phyloP scores from a whole-genome alignment of 2,113 vertebrate species.

The Pelobates fuscus region DNA sequence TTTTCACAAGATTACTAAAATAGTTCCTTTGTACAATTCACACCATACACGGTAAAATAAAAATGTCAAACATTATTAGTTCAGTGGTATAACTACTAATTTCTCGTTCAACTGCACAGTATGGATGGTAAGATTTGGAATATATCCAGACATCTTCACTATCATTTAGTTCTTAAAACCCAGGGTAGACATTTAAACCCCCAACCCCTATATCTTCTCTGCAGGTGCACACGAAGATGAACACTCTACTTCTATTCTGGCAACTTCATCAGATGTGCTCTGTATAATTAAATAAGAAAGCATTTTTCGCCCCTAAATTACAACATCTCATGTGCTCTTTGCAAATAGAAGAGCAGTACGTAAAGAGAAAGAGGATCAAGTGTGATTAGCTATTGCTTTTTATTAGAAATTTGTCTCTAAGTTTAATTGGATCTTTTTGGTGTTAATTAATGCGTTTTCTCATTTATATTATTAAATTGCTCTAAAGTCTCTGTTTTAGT shows the following conservation, averaged over 20 bases:
- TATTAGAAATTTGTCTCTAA: conserved; percentile 64
- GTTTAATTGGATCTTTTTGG: conserved; percentile 63
- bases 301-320: conserved; percentile 62
- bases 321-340: conserved; percentile 65
- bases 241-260: conserved; percentile 65
- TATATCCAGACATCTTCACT: conserved; percentile 70
- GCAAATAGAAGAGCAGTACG: conserved; percentile 59
- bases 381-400: conserved; percentile 67
- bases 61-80: conserved; percentile 74
- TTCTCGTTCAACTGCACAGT: conserved; percentile 65
- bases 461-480: conserved; percentile 62
- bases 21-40: conserved; percentile 58
- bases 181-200: conserved; percentile 72
- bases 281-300: conserved; percentile 73
- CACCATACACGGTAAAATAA: conserved; percentile 62
- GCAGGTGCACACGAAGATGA: conserved; percentile 72
- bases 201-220: conserved; percentile 64
- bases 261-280: conserved; percentile 62
- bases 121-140: conserved; percentile 70
- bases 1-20: conserved; percentile 61
- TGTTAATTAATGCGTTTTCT: conserved; percentile 67
- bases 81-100: conserved; percentile 69
- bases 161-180: conserved; percentile 75
- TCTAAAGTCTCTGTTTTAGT: conserved; percentile 60
- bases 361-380: conserved; percentile 59